Percentiles rank a stretch among this genome's conserved stretches.
phyloP scores from a whole-genome alignment of 2,888 invertebrate genomes.

The Teleogryllus oceanicus region DNA sequence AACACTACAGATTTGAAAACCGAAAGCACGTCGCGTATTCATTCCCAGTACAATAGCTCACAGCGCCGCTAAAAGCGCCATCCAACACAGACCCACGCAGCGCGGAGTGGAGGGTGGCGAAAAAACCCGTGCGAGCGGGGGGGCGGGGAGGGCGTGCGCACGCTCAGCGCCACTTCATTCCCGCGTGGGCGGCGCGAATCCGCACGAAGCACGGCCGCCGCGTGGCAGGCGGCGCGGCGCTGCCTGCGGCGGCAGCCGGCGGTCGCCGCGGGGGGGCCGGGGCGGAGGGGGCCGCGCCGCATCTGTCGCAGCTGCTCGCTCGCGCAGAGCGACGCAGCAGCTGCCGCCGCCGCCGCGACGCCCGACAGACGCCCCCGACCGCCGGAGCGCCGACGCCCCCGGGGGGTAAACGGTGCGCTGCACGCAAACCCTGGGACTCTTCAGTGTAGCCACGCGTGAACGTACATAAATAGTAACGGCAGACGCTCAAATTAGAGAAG shows the following conservation, averaged over 20 bases:
- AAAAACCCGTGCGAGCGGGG: not conserved
- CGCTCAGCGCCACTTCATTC: too few species aligned
- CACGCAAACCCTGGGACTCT: not conserved
- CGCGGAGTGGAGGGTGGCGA: not conserved
- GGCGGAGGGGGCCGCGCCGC: not conserved
- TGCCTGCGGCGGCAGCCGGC: not conserved
- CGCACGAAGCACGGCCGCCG: too few species aligned
- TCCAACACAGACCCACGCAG: not conserved
- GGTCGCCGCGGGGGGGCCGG: not conserved
- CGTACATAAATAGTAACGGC: too few species aligned
- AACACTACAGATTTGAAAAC: too few species aligned
- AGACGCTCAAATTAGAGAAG: too few species aligned
- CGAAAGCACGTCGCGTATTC: too few species aligned
- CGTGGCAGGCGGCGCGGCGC: slow-evolving; percentile 5
- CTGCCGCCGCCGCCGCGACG: not conserved
- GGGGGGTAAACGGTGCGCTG: not conserved
- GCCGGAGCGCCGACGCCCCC: not conserved
- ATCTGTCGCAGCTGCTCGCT: too few species aligned
- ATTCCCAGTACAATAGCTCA: too few species aligned
- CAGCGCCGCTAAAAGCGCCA: not conserved
- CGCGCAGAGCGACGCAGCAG: too few species aligned
- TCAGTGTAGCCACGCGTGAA: not conserved
- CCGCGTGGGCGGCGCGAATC: too few species aligned
- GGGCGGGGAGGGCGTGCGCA: not conserved
- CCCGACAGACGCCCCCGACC: not conserved